Conservation (phyloP, 2,113 vertebrate genomes). For the Pseudopodoces humilis region DNA sequence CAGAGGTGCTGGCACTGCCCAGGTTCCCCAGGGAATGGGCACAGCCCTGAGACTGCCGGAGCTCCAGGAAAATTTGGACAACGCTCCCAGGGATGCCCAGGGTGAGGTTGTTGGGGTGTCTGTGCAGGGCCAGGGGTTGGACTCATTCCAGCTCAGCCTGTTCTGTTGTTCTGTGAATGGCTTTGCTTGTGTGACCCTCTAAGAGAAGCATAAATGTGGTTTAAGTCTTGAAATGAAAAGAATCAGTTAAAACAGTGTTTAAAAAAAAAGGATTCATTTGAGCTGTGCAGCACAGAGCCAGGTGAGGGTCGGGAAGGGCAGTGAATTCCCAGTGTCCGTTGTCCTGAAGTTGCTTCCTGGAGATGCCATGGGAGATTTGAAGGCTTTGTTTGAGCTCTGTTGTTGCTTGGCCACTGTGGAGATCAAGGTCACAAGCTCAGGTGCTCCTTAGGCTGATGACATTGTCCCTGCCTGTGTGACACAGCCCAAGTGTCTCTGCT, state of each 20-base stretch:
- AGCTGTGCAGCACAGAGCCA: neutral
- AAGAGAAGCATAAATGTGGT: neutral
- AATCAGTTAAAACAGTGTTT: neutral
- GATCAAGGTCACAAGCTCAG: neutral
- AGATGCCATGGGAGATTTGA: fast-evolving
- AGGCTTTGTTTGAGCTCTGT: neutral
- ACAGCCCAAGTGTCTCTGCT: neutral
- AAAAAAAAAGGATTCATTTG: neutral
- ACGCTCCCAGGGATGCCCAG: fast-evolving
- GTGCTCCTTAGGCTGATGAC: too few species aligned
- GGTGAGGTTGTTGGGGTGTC: neutral
- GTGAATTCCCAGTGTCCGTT: neutral
- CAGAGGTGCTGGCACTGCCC: neutral
- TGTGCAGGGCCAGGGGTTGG: neutral
- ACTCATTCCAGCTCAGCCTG: neutral
- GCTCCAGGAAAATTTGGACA: neutral
- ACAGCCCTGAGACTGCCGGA: neutral
- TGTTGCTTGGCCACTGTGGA: neutral
- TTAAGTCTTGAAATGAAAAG: neutral
- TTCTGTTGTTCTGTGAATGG: neutral
- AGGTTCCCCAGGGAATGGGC: neutral
- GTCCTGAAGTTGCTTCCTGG: fast-evolving
- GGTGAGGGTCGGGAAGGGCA: neutral
- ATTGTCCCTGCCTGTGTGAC: neutral
- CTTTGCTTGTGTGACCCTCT: neutral